These are phyloP conservation scores for Caloenas nicobarica DNA, from an alignment of 2,113 vertebrate species.

Conservation along the genomic window DNA sequence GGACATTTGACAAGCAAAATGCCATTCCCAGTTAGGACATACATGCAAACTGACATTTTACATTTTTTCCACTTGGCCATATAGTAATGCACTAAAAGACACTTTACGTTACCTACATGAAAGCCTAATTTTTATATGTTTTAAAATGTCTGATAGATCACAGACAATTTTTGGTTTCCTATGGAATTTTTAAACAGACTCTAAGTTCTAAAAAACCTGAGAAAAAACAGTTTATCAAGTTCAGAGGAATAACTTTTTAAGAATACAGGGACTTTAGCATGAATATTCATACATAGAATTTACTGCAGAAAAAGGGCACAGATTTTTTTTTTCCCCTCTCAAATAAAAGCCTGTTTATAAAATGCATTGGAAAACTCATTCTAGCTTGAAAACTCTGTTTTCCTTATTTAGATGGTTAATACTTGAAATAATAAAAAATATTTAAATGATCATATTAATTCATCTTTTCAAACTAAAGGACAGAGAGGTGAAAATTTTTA, in stretches of 20 bases:
- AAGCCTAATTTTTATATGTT: background rate
- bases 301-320: background rate
- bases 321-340: background rate
- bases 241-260: background rate
- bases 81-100: background rate
- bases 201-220: background rate
- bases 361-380: background rate
- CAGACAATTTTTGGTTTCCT: background rate
- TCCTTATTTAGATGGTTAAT: background rate
- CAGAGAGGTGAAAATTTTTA: background rate
- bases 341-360: background rate
- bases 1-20: background rate
- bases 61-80: background rate
- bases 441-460: background rate
- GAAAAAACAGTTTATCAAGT: background rate
- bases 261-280: background rate
- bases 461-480: background rate
- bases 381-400: background rate
- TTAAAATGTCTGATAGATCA: background rate
- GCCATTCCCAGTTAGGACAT: rapidly evolving
- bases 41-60: background rate
- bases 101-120: background rate
- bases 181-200: background rate
- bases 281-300: background rate
- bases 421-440: background rate